These are phyloP conservation scores for Periophthalmus modestus DNA, from an alignment of 2,113 vertebrate species.

Conservation along the genomic window DNA sequence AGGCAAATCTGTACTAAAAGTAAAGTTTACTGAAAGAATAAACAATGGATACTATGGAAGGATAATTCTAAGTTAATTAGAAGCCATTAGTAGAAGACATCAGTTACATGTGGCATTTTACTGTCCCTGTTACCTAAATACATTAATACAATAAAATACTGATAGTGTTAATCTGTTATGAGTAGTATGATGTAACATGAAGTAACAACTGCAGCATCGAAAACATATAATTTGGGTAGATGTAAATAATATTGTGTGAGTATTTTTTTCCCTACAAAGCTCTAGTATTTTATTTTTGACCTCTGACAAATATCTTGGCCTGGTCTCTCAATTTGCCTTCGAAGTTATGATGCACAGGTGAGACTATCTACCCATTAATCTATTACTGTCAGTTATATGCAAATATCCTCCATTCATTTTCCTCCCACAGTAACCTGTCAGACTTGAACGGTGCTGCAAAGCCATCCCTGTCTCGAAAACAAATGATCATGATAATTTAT, in stretches of 20 bases:
- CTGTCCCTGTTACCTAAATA: too few relatives aligned
- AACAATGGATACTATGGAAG: too few relatives aligned
- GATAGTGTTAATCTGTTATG: too few relatives aligned
- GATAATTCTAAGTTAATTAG: too few relatives aligned
- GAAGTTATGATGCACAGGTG: background rate
- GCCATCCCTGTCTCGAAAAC: background rate
- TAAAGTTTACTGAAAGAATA: too few relatives aligned
- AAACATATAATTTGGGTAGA: background rate
- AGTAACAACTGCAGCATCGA: too few relatives aligned
- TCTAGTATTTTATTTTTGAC: background rate
- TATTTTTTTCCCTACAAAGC: background rate
- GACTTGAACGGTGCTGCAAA: background rate
- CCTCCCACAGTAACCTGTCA: background rate
- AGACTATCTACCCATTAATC: background rate
- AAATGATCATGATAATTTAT: slow-evolving; percentile 9
- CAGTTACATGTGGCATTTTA: too few relatives aligned
- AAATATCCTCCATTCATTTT: background rate
- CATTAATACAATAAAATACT: too few relatives aligned
- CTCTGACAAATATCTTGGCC: background rate
- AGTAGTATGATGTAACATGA: too few relatives aligned
- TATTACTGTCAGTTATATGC: slow-evolving; percentile 3
- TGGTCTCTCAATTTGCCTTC: background rate
- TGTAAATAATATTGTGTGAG: background rate
- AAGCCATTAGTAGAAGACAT: too few relatives aligned
- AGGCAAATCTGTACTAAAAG: too few relatives aligned